A percentile compares a stretch with the other conserved stretches of the same genome.
Conservation (phyloP, 2,797 vertebrate species). For the Betta splendens region DNA sequence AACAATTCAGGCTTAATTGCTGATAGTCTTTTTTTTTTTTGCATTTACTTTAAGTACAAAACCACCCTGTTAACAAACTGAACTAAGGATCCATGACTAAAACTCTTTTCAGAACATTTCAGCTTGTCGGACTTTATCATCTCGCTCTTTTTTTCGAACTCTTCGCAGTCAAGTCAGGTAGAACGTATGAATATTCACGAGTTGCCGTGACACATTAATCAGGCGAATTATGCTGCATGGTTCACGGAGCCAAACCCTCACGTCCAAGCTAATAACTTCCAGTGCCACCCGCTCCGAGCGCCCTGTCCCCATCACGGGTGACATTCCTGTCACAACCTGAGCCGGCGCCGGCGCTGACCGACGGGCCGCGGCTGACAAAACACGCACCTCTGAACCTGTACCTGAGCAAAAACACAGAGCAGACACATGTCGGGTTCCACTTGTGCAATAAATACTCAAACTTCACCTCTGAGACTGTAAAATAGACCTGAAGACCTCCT, state of each 20-base stretch:
- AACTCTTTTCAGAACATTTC: slow-evolving; percentile 38
- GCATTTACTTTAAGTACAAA: neutral
- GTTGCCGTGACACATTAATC: slow-evolving; percentile 69
- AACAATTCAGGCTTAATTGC: neutral
- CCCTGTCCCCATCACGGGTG: slow-evolving; percentile 49
- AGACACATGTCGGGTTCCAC: slow-evolving; percentile 11
- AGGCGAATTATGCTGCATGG: slow-evolving; percentile 64
- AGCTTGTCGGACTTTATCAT: slow-evolving; percentile 31
- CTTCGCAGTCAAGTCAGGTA: slow-evolving; percentile 53
- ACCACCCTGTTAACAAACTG: neutral
- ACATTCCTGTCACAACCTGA: slow-evolving; percentile 54
- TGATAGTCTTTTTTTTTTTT: neutral
- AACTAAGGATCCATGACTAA: neutral
- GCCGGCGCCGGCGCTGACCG: slow-evolving; percentile 38
- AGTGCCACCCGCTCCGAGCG: slow-evolving; percentile 43
- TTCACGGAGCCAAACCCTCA: slow-evolving; percentile 62
- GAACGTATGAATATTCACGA: slow-evolving; percentile 74
- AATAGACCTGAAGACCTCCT: neutral
- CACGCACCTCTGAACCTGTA: slow-evolving; percentile 13
- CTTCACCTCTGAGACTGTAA: too few relatives aligned
- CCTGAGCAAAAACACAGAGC: slow-evolving; percentile 22
- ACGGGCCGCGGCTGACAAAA: slow-evolving; percentile 39
- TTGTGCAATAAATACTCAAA: neutral
- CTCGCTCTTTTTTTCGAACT: slow-evolving; percentile 37
- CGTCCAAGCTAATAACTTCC: slow-evolving; percentile 67